Conservation (phyloP, 2,113 vertebrate genomes). For the Lonchura striata region DNA sequence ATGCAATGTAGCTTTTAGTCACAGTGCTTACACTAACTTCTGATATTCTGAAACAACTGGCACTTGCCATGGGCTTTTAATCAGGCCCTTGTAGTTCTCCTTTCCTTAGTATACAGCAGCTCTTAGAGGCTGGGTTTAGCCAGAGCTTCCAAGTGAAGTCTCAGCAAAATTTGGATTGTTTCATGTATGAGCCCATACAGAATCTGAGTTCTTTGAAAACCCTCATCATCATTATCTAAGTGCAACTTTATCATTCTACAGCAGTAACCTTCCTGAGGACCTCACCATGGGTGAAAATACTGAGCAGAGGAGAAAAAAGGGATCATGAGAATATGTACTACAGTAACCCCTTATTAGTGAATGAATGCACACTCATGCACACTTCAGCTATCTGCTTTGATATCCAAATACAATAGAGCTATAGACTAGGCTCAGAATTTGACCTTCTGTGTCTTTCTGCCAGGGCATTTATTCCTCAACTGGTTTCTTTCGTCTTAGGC, state of each 20-base stretch:
- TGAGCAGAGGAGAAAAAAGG: neutral
- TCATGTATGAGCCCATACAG: neutral
- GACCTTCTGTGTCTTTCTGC: neutral
- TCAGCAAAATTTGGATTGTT: neutral
- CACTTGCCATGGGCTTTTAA: neutral
- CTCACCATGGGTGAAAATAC: neutral
- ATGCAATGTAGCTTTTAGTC: neutral
- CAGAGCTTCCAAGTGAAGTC: neutral
- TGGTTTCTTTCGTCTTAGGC: neutral
- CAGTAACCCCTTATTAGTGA: neutral
- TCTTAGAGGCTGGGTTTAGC: neutral
- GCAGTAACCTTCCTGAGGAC: neutral
- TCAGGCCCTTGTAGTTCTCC: neutral
- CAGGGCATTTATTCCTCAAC: neutral
- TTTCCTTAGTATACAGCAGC: neutral
- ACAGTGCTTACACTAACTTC: neutral
- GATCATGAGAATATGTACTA: neutral
- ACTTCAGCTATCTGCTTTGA: constrained; percentile 47
- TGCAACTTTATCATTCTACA: neutral
- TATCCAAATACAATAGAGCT: constrained; percentile 9
- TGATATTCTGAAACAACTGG: neutral
- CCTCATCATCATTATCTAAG: neutral
- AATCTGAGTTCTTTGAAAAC: neutral
- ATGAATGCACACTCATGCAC: constrained; percentile 7
- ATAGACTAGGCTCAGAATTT: constrained; percentile 12